phyloP scores from a whole-genome alignment of 2,888 invertebrate species.

The Trissolcus japonicus region DNA sequence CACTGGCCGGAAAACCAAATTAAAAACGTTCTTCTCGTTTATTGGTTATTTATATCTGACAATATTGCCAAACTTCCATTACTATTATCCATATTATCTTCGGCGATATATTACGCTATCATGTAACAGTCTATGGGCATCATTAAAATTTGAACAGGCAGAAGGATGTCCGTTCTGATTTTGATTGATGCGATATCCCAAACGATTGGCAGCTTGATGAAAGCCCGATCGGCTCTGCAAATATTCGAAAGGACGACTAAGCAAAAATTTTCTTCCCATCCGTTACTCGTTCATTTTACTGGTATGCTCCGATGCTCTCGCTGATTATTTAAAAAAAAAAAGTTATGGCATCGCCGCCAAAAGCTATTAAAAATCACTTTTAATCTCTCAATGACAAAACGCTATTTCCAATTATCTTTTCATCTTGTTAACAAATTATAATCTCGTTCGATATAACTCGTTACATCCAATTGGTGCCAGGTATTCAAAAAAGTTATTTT shows the following conservation, averaged over 20 bases:
- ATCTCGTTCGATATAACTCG: not conserved
- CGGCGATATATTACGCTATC: slow-evolving; percentile 22
- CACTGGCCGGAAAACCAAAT: no score
- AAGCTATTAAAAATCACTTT: slow-evolving; percentile 39
- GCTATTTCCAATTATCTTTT: slow-evolving; percentile 10
- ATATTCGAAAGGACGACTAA: slow-evolving; percentile 59
- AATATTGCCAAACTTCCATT: slow-evolving; percentile 13
- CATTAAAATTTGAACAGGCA: slow-evolving; percentile 48
- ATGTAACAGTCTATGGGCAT: slow-evolving; percentile 30
- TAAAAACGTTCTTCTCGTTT: no score
- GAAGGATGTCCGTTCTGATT: slow-evolving; percentile 51
- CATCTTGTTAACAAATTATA: slow-evolving; percentile 2
- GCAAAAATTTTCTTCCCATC: slow-evolving; percentile 54
- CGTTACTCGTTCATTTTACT: slow-evolving; percentile 42
- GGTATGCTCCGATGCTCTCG: slow-evolving; percentile 31
- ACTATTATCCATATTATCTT: slow-evolving; percentile 19
- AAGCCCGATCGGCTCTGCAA: slow-evolving; percentile 59
- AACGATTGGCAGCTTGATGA: slow-evolving; percentile 60
- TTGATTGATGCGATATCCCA: slow-evolving; percentile 61
- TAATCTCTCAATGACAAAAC: slow-evolving; percentile 11
- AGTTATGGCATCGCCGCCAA: slow-evolving; percentile 19
- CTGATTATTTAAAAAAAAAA: slow-evolving; percentile 45
- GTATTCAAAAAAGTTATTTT: not conserved
- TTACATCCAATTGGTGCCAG: not conserved
- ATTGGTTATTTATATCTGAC: slow-evolving; percentile 6